phyloP scores from a whole-genome alignment of 2,888 invertebrate genomes.

The Eupithecia subfuscata region DNA sequence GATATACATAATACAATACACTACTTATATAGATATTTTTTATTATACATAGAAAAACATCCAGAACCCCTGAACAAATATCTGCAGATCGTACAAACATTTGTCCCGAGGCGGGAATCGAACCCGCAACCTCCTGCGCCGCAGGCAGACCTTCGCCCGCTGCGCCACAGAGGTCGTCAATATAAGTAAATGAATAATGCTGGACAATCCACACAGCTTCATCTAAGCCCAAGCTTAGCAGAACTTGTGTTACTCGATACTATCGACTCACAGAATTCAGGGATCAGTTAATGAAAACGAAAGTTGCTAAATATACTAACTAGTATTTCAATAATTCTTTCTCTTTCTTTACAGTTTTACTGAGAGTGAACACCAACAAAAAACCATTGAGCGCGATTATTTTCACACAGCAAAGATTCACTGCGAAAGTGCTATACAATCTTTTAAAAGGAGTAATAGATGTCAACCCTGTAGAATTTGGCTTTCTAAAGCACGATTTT shows the following conservation, averaged over 20 bases:
- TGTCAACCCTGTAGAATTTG: slow-evolving; percentile 72
- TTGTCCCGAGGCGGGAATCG: no score
- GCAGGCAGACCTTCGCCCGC: no score
- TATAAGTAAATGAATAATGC: no score
- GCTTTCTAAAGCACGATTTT: slow-evolving; percentile 87
- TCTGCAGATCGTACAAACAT: no score
- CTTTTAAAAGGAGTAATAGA: slow-evolving; percentile 83
- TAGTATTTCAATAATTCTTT: not conserved
- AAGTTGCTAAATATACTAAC: not conserved
- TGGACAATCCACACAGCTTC: no score
- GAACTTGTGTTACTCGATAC: not conserved
- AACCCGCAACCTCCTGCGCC: no score
- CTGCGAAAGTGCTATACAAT: slow-evolving; percentile 90
- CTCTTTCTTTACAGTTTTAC: slow-evolving; percentile 48
- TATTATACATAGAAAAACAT: no score
- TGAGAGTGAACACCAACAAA: slow-evolving; percentile 59
- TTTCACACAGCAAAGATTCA: slow-evolving; percentile 89
- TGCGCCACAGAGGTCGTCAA: no score
- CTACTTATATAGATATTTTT: no score
- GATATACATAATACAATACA: no score
- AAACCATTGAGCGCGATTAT: slow-evolving; percentile 87
- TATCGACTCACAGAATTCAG: not conserved
- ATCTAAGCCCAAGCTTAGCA: no score
- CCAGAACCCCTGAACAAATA: no score
- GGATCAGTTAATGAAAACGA: not conserved